Percentiles rank a stretch among this genome's conserved stretches.
phyloP scores from a whole-genome alignment of 2,888 invertebrate species.

The Scotopteryx bipunctaria region DNA sequence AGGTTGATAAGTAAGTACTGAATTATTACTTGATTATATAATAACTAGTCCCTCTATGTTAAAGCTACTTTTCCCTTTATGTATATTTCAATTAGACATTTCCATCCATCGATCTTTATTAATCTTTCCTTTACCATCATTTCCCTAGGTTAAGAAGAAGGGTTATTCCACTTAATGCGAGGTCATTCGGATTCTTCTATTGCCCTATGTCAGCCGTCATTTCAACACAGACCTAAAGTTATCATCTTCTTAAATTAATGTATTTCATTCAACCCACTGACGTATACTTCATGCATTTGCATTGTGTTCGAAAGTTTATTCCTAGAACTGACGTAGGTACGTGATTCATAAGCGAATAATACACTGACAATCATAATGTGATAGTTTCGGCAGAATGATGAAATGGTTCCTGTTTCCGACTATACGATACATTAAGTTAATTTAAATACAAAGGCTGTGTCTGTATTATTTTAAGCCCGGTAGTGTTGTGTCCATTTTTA shows the following conservation, averaged over 20 bases:
- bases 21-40: background rate
- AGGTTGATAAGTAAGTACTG: background rate
- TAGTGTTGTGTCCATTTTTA: conserved; percentile 43
- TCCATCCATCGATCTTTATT: too few species aligned
- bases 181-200: too few species aligned
- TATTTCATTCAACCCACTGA: too few species aligned
- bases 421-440: conserved; percentile 52
- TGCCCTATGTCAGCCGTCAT: too few species aligned
- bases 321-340: background rate
- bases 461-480: conserved; percentile 47
- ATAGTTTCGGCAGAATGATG: conserved; percentile 50
- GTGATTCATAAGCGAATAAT: background rate
- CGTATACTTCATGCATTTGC: too few species aligned
- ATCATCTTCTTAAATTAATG: too few species aligned
- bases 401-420: conserved; percentile 70
- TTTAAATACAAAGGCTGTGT: conserved; percentile 68
- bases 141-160: background rate
- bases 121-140: too few species aligned
- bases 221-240: too few species aligned
- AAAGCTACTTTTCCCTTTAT: too few species aligned
- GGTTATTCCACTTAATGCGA: too few species aligned
- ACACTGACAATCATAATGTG: conserved; percentile 23
- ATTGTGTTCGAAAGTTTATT: too few species aligned
- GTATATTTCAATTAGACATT: too few species aligned
- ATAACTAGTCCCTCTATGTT: background rate